A percentile compares a stretch with the other conserved stretches of the same genome.
phyloP scores from a whole-genome alignment of 1,140 invertebrate genomes.

The Asobara japonica region DNA sequence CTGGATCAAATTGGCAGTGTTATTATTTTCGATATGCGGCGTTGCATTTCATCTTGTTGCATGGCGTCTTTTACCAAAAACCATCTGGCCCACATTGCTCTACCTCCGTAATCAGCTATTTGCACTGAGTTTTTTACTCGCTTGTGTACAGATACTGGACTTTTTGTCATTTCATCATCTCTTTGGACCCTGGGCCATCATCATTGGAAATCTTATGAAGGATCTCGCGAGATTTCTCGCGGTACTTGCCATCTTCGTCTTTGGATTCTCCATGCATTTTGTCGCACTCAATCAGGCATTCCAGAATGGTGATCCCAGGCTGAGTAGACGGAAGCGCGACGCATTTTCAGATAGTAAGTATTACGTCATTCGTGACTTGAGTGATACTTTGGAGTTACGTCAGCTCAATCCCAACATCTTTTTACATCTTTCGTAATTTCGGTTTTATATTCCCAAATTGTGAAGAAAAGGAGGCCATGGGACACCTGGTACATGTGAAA shows the following conservation, averaged over 20 bases:
- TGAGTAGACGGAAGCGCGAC: slow-evolving; percentile 52
- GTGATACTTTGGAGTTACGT: neutral
- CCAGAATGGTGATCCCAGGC: slow-evolving; percentile 70
- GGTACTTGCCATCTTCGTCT: slow-evolving; percentile 96
- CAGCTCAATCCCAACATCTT: no score
- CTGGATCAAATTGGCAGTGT: slow-evolving; percentile 90
- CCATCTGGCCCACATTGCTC: slow-evolving; percentile 82
- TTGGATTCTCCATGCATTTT: slow-evolving; percentile 98
- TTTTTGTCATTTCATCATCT: slow-evolving; percentile 98
- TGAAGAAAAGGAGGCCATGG: no score
- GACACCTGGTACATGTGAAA: no score
- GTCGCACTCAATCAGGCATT: slow-evolving; percentile 95
- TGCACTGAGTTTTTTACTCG: slow-evolving; percentile 91
- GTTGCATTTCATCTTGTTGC: slow-evolving; percentile 91
- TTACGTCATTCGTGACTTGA: neutral
- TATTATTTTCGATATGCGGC: slow-evolving; percentile 92
- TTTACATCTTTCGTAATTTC: no score
- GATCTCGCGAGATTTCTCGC: slow-evolving; percentile 95
- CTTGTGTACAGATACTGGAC: slow-evolving; percentile 97
- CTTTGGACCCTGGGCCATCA: slow-evolving; percentile 98
- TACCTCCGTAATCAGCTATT: slow-evolving; percentile 97
- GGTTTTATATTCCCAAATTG: no score
- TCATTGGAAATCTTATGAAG: slow-evolving; percentile 89
- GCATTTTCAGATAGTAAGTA: slow-evolving; percentile 78
- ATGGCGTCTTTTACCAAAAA: slow-evolving; percentile 74